Evolutionary conservation across 1,140 invertebrate species (phyloP), one percentile per base, ranked within the genome.

Genomic region (Drosophila ficusphila): DNA sequence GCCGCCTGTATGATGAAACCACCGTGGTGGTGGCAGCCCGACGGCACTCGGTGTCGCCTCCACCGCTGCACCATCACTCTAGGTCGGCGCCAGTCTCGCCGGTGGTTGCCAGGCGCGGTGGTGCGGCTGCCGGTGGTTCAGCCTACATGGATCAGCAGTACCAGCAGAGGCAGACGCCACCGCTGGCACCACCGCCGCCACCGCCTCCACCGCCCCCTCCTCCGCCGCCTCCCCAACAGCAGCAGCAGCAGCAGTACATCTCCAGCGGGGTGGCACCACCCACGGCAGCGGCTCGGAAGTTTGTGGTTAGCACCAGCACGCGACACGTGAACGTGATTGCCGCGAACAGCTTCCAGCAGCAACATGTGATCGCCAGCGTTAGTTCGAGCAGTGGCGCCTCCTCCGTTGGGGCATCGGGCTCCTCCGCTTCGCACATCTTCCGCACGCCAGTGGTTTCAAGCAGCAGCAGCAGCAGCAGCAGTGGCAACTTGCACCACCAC

Each of bases 401-500:
- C n/a, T n/a, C n/a, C n/a, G n/a, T n/a, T n/a, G n/a, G 6, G 34
- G 33, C 61, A 12, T 27, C 46, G 29, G 23, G 52, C 27, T 44
- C 71, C 14, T 42, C 69, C 46, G 53, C 56, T 27, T 56, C 89
- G 44, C 81, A 85, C 31, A 71, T 90, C 33, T 91, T 91, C 78
- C 90, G 90, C 31, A 79, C 89, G n/a, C 90, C 90, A 21, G 79
- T 90, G 23, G 90, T 91, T 18, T 90, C 90, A 53, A 91, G 90
- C 64, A 90, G 81, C 47, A 86, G 70, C 52, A 82, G 42, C 51
- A 75, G 23, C 18, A 67, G n/a, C 46, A 21, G 8, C 38, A 79
- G 6, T 21, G 53, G 27, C 41, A 64, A 27, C 49, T 60, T 64
- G 36, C 74, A 77, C 33, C 57, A 83, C n/a, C 42, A 61, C 3